Percentiles rank a stretch among this genome's conserved stretches.
These are phyloP conservation scores for Epicampocera succincta DNA, from an alignment of 2,888 invertebrate species.

Conservation along the genomic window DNA sequence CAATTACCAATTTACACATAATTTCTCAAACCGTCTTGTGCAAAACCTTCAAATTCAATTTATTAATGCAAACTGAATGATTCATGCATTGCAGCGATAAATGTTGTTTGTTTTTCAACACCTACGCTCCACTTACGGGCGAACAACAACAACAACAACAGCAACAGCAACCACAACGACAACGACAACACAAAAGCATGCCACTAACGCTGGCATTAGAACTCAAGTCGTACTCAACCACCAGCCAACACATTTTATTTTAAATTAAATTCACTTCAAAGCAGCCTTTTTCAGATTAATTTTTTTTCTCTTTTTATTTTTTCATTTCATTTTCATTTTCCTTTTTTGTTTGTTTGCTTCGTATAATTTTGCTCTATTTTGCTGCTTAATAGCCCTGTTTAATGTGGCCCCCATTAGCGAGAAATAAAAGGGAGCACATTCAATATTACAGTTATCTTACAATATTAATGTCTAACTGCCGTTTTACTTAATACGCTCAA, in stretches of 20 bases:
- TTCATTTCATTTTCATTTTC: no score
- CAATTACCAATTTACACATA: conserved; percentile 54
- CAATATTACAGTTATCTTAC: conserved; percentile 69
- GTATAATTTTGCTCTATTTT: conserved; percentile 26
- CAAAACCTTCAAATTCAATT: conserved; percentile 61
- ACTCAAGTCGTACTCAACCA: not conserved
- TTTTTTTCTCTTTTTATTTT: conserved; percentile 14
- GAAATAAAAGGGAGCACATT: conserved; percentile 43
- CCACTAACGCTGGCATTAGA: not conserved
- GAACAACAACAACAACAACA: no score
- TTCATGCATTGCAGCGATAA: conserved; percentile 68
- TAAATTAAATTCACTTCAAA: not conserved
- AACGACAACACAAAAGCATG: not conserved
- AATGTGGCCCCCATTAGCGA: conserved; percentile 25
- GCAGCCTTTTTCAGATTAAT: conserved; percentile 2
- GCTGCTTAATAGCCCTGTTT: conserved; percentile 55
- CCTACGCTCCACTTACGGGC: conserved; percentile 56
- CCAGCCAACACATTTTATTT: conserved; percentile 2
- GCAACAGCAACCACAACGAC: no score
- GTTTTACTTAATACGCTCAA: conserved; percentile 70
- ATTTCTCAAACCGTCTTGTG: conserved; percentile 45
- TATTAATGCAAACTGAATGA: conserved; percentile 65
- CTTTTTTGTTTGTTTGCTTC: no score
- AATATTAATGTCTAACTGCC: conserved; percentile 77
- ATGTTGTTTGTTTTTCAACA: conserved; percentile 65